phyloP scores from a whole-genome alignment of 2,888 invertebrate genomes.

The Eupithecia centaureata region DNA sequence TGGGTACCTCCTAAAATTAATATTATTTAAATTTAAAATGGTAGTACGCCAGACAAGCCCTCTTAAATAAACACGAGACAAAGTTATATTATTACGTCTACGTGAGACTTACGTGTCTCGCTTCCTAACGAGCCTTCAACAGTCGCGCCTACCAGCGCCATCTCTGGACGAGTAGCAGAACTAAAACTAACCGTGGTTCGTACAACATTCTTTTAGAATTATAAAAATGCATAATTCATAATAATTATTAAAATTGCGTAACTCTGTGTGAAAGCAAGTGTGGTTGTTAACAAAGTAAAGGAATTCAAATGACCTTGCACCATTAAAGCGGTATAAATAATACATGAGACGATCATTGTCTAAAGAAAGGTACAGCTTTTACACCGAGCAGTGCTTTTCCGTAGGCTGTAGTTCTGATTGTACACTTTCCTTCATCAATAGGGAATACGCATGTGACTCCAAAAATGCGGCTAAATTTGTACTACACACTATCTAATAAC shows the following conservation, averaged over 20 bases:
- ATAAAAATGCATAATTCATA: slow-evolving; percentile 46
- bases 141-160: slow-evolving; percentile 60
- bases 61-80: slow-evolving; percentile 69
- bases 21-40: slow-evolving; percentile 64
- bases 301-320: slow-evolving; percentile 79
- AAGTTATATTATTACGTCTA: slow-evolving; percentile 70
- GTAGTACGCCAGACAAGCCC: slow-evolving; percentile 59
- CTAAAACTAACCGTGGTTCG: slow-evolving; percentile 51
- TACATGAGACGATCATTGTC: slow-evolving; percentile 76
- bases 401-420: slow-evolving; percentile 37
- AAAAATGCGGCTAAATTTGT: not conserved
- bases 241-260: slow-evolving; percentile 49
- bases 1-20: slow-evolving; percentile 46
- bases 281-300: slow-evolving; percentile 63
- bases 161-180: slow-evolving; percentile 73
- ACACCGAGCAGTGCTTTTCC: slow-evolving; percentile 54
- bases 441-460: not conserved
- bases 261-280: slow-evolving; percentile 55
- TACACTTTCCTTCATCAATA: slow-evolving; percentile 12
- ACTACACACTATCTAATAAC: too few species aligned
- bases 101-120: slow-evolving; percentile 56
- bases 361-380: slow-evolving; percentile 57
- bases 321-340: slow-evolving; percentile 78
- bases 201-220: slow-evolving; percentile 35
- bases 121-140: slow-evolving; percentile 50